Evolutionary conservation across 2,113 vertebrate species (phyloP).

Genomic region (Pedetes capensis): DNA sequence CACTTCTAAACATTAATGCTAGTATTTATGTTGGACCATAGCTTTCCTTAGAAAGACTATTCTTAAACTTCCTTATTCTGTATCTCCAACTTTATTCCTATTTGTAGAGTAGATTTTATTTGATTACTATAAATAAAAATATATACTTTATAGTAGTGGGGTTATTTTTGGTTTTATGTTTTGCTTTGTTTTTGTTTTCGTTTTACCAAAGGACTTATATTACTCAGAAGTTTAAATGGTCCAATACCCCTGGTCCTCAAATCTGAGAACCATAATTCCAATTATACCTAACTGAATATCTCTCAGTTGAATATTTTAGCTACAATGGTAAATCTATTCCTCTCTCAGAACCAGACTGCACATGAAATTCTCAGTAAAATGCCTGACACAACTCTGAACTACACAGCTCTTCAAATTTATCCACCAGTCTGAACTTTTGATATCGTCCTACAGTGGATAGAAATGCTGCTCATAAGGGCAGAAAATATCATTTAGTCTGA

Average conservation of each 20-base stretch:
- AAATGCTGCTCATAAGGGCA: slow-evolving; percentile 2
- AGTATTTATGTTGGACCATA: neutral
- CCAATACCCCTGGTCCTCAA: neutral
- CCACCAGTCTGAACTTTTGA: neutral
- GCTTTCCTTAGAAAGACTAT: neutral
- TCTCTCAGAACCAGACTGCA: neutral
- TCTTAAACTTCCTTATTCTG: neutral
- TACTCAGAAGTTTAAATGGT: neutral
- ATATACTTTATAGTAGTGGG: neutral
- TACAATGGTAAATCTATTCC: neutral
- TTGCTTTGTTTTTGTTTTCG: too few species aligned
- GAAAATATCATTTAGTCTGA: slow-evolving; percentile 19
- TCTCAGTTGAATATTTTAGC: neutral
- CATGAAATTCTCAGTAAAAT: slow-evolving; percentile 31
- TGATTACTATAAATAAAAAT: neutral
- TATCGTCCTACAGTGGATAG: neutral
- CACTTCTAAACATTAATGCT: neutral
- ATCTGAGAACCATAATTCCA: neutral
- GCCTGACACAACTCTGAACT: neutral
- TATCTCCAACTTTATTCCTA: neutral
- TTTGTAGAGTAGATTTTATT: neutral
- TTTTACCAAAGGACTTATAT: neutral
- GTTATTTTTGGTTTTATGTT: too few species aligned
- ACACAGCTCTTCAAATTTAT: neutral
- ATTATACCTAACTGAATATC: neutral